Evolutionary conservation across 2,797 vertebrate genomes (phyloP).

Genomic region (Alcedo atthis): DNA sequence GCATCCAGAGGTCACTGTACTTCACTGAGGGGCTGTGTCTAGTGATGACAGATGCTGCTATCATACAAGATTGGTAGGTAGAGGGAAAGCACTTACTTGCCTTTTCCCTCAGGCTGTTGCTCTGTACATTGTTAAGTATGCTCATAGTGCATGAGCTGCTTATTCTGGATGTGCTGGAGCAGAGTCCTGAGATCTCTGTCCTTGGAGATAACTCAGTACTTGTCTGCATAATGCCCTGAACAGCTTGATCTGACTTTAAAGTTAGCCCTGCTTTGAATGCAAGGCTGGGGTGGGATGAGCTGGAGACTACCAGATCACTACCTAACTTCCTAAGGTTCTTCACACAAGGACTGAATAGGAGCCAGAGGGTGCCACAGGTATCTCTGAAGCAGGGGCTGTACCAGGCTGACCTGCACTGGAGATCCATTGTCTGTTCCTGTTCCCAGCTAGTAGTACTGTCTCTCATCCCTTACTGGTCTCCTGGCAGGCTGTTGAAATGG

Average conservation of each 20-base stretch:
- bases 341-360: background rate
- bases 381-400: background rate
- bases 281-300: fast-evolving
- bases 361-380: background rate
- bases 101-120: background rate
- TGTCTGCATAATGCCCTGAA: background rate
- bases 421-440: background rate
- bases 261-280: background rate
- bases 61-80: background rate
- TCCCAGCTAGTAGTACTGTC: background rate
- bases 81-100: background rate
- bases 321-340: background rate
- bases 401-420: background rate
- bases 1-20: background rate
- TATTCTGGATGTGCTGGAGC: background rate
- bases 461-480: background rate
- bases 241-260: background rate
- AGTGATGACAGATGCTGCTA: background rate
- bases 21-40: fast-evolving
- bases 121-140: background rate
- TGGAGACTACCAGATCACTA: background rate
- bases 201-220: fast-evolving
- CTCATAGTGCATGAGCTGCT: fast-evolving
- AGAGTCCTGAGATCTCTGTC: background rate
- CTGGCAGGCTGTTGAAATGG: background rate